phyloP scores from a whole-genome alignment of 2,888 invertebrate species.

The Caenorhabditis becei region DNA sequence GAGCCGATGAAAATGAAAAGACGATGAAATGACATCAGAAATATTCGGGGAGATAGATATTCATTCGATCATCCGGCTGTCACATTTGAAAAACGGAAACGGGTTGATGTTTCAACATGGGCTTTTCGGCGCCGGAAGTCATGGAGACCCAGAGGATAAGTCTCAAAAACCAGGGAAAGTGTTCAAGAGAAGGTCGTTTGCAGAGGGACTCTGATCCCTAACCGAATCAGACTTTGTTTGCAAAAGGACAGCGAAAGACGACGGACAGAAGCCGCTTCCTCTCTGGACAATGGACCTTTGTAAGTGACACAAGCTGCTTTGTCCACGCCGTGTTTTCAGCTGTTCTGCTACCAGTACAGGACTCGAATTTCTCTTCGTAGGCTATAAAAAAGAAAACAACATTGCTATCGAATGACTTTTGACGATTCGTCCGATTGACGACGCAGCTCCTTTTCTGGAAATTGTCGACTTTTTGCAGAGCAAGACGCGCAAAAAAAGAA shows the following conservation, averaged over 20 bases:
- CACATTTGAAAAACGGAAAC: slow-evolving; percentile 4
- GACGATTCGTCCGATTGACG: not conserved
- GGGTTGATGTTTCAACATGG: slow-evolving; percentile 33
- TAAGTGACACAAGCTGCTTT: not conserved
- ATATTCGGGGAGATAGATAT: not conserved
- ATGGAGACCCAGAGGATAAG: slow-evolving; percentile 29
- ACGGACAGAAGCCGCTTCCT: slow-evolving; percentile 10
- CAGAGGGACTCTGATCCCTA: slow-evolving; percentile 5
- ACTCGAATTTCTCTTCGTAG: slow-evolving; percentile 20
- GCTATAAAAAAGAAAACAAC: slow-evolving; percentile 11
- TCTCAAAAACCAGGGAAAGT: slow-evolving; percentile 28
- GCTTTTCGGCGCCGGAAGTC: slow-evolving; percentile 24
- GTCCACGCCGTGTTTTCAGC: slow-evolving; percentile 1
- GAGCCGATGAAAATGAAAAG: not conserved
- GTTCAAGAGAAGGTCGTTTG: slow-evolving; percentile 3
- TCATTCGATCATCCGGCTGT: not conserved
- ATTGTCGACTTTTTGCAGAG: slow-evolving; percentile 12
- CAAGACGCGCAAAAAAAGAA: not conserved
- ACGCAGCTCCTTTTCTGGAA: slow-evolving; percentile 7
- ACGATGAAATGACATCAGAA: not conserved
- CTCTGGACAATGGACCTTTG: slow-evolving; percentile 4
- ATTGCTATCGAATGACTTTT: slow-evolving; percentile 35
- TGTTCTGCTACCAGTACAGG: not conserved
- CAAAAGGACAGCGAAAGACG: slow-evolving; percentile 11
- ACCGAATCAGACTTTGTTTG: slow-evolving; percentile 35